These are phyloP conservation scores for Gadus chalcogrammus DNA, from an alignment of 2,113 vertebrate genomes.

Conservation along the genomic window DNA sequence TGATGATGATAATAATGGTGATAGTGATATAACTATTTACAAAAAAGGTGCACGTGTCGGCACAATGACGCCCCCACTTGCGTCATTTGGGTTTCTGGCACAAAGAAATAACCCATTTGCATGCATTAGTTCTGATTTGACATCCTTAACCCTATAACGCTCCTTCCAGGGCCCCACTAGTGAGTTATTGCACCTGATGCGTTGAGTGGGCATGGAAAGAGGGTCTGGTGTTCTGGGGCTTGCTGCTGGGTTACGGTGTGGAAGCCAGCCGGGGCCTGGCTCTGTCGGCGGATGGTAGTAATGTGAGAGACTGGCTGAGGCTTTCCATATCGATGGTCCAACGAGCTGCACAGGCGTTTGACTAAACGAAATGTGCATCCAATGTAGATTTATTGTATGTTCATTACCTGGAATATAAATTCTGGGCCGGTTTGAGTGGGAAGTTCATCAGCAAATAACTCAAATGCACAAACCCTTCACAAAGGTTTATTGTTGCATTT, in stretches of 20 bases:
- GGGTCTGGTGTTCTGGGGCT: conserved; percentile 34
- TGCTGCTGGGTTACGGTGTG: conserved; percentile 37
- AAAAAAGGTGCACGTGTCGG: too few species aligned
- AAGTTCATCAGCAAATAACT: background rate
- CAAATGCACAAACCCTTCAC: conserved; percentile 20
- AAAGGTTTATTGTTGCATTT: conserved; percentile 57
- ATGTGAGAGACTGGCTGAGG: conserved; percentile 60
- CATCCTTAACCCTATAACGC: background rate
- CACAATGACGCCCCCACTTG: too few species aligned
- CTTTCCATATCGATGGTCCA: conserved; percentile 47
- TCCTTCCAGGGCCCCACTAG: conserved; percentile 12
- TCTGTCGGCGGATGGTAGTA: conserved; percentile 42
- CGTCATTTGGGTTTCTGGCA: too few species aligned
- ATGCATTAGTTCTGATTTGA: background rate
- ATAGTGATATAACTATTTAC: too few species aligned
- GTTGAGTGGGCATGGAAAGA: conserved; percentile 57
- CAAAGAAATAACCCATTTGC: background rate
- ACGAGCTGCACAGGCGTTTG: conserved; percentile 45
- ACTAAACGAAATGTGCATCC: conserved; percentile 17
- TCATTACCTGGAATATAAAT: background rate
- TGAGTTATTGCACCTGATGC: conserved; percentile 62
- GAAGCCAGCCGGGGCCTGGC: conserved; percentile 56
- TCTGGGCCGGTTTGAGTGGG: background rate
- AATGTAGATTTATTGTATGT: background rate
- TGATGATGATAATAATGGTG: too few species aligned